Evolutionary conservation across 2,888 invertebrate genomes (phyloP).

Genomic region (Arctia plantaginis): DNA sequence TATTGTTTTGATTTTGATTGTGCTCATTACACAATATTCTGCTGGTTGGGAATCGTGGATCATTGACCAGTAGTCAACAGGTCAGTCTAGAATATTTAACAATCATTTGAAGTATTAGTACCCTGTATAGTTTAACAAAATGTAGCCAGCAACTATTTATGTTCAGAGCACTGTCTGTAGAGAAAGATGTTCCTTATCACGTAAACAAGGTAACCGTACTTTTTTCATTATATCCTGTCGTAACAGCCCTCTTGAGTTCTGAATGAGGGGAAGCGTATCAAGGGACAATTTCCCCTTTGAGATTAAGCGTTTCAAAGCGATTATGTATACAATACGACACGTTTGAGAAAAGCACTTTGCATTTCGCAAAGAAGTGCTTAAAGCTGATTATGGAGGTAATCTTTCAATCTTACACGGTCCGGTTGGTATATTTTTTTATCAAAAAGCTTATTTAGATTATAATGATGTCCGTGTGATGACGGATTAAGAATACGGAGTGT

Average conservation of each 20-base stretch:
- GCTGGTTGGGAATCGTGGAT: too few relatives aligned
- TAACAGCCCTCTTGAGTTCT: constrained; percentile 44
- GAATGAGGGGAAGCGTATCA: constrained; percentile 70
- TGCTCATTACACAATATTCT: too few relatives aligned
- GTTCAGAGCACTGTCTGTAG: constrained; percentile 27
- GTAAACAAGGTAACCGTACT: constrained; percentile 43
- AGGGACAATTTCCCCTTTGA: constrained; percentile 75
- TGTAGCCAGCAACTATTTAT: constrained; percentile 27
- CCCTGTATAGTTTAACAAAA: constrained; percentile 31
- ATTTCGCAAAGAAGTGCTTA: constrained; percentile 45
- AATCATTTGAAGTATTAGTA: not conserved
- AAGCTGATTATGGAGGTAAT: constrained; percentile 45
- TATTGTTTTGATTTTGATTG: too few relatives aligned
- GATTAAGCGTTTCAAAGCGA: constrained; percentile 62
- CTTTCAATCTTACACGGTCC: constrained; percentile 36
- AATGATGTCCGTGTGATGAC: too few relatives aligned
- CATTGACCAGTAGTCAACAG: too few relatives aligned
- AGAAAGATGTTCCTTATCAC: constrained; percentile 37
- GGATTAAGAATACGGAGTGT: too few relatives aligned
- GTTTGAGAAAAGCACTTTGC: constrained; percentile 47
- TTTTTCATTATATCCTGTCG: constrained; percentile 54
- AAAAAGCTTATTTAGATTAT: not conserved
- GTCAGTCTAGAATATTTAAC: too few relatives aligned
- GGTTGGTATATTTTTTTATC: constrained; percentile 11
- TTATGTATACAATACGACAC: constrained; percentile 58